Evolutionary conservation across 92 coral and sea anemone species (phyloP), one percentile per base, ranked within the genome.

Genomic region (Porites rus): DNA sequence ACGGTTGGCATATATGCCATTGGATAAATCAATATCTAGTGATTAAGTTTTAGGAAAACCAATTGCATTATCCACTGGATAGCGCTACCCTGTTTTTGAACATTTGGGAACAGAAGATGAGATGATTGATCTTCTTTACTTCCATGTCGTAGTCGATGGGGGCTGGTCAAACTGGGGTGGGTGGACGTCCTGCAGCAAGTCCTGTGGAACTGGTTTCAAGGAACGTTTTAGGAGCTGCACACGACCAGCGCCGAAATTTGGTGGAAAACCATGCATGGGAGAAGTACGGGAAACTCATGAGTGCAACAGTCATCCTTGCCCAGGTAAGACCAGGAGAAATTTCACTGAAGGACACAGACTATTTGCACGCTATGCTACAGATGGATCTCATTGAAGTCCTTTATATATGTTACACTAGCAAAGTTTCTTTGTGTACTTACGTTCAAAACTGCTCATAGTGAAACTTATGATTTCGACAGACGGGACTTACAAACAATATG

Each of bases 131-230:
- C 4, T 14, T 56, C 13, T 56, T 56, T 56, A 10, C 2, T 56
- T 56, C 16, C 4, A 16, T n/a, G n/a, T 16, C 5, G n/a, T 7
- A 81, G 85, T 81, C 10, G 62, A 68, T 52, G 85, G 85, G 13
- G 68, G 76, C 9, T 81, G 85, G 85, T 81, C 85, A 0, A 16
- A 5, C 7, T 81, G 85, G 85, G 51, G 72, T 50, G 85, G 66
- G 1, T 81, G 85, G 85, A 70, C 24, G 4, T 61, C 64, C 1
- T 81, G 85, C 17, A 67, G 18, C 31, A 20, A 21, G 16, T 38
- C 85, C 77, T 81, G 85, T 69, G 85, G 52, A 69, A 81, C 53
- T 1, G 85, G 85, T 17, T 28, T 67, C 11, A 76, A 69, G 52
- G 65, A 70, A 56, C 85, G 85, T 28, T 81, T 51, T 16, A 28